Conservation (phyloP, 2,113 vertebrate genomes). For the Bubalus kerabau region DNA sequence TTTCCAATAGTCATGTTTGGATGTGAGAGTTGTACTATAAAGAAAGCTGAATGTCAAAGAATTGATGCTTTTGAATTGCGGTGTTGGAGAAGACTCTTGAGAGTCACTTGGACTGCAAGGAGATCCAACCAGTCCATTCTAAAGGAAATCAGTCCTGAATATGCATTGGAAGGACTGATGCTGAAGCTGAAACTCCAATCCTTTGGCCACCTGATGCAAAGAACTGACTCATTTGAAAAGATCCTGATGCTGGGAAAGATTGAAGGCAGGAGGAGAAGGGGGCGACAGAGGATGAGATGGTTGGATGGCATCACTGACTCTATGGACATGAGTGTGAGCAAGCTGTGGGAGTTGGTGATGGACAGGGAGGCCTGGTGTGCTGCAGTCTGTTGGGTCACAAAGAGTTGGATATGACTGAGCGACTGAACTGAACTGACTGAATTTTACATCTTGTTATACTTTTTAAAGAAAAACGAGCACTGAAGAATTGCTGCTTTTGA, state of each 20-base stretch:
- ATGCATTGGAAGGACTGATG: background rate
- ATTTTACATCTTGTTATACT: too few relatives aligned
- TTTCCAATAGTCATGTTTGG: background rate
- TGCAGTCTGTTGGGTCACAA: accelerated
- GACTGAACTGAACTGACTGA: too few relatives aligned
- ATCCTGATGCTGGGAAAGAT: background rate
- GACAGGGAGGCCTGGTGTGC: too few relatives aligned
- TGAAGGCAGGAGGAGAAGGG: background rate
- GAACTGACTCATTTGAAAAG: background rate
- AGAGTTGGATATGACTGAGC: too few relatives aligned
- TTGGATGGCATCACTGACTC: background rate
- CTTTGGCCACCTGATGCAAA: background rate
- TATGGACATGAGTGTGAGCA: background rate
- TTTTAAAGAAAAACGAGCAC: too few relatives aligned
- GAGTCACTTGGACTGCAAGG: background rate
- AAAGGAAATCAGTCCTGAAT: background rate
- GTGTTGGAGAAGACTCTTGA: background rate
- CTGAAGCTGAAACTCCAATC: background rate
- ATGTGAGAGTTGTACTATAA: background rate
- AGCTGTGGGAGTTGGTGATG: too few relatives aligned
- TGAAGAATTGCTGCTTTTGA: too few relatives aligned
- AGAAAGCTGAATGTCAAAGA: background rate
- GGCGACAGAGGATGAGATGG: background rate
- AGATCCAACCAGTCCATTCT: background rate
- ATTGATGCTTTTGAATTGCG: background rate